Evolutionary conservation across 2,888 invertebrate genomes (phyloP).

Genomic region (Caenorhabditis macrosperma): DNA sequence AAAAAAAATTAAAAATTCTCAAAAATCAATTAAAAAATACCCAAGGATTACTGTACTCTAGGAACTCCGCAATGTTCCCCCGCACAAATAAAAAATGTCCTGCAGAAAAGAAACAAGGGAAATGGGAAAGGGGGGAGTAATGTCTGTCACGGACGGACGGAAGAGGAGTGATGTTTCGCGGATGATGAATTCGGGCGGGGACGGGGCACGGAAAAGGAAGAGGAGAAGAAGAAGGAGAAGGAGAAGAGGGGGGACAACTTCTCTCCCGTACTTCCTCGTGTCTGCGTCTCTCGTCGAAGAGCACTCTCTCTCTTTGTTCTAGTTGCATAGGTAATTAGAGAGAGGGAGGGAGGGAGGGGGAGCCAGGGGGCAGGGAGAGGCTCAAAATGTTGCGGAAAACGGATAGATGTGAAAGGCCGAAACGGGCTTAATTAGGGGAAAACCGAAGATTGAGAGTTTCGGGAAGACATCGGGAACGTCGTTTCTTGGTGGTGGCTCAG

Average conservation of each 20-base stretch:
- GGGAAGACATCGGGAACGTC: too few species aligned
- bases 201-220: too few species aligned
- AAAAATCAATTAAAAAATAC: too few species aligned
- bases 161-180: not conserved
- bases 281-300: constrained; percentile 4
- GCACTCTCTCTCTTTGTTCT: constrained; percentile 22
- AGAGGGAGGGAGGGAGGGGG: not conserved
- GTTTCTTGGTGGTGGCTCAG: too few species aligned
- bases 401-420: not conserved
- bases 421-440: not conserved
- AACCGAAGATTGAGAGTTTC: too few species aligned
- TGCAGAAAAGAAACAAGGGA: too few species aligned
- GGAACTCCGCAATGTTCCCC: too few species aligned
- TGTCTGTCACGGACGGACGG: too few species aligned
- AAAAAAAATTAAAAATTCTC: too few species aligned
- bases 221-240: not conserved
- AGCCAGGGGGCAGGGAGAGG: not conserved
- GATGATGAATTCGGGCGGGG: constrained; percentile 5
- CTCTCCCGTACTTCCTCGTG: not conserved
- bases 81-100: too few species aligned
- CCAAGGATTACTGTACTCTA: too few species aligned
- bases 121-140: too few species aligned
- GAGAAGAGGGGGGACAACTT: not conserved
- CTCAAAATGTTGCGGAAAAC: constrained; percentile 40
- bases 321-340: constrained; percentile 50